phyloP scores from a whole-genome alignment of 1,140 invertebrate species.

The Mya arenaria region DNA sequence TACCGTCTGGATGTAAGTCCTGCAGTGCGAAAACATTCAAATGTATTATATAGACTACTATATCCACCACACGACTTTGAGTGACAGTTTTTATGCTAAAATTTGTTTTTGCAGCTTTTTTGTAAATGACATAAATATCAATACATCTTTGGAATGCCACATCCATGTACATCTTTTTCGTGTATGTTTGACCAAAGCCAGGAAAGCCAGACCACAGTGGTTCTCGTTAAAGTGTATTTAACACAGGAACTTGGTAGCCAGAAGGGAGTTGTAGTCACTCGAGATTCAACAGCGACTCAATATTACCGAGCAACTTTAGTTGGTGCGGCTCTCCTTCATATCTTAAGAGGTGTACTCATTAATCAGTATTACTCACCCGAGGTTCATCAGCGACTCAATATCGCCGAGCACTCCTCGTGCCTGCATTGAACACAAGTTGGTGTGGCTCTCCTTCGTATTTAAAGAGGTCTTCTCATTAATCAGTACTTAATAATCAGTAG shows the following conservation, averaged over 20 bases:
- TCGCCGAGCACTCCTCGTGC: conserved; percentile 22
- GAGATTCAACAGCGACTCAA: not conserved
- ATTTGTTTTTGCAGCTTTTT: too few relatives aligned
- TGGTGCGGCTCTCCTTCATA: conserved; percentile 65
- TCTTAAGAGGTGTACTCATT: not conserved
- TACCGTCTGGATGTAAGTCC: conserved; percentile 75
- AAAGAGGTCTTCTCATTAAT: not conserved
- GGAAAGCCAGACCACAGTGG: too few relatives aligned
- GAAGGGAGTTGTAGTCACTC: too few relatives aligned
- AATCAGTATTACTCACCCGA: not conserved
- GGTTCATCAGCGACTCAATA: not conserved
- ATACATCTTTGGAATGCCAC: too few relatives aligned
- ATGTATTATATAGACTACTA: too few relatives aligned
- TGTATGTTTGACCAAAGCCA: too few relatives aligned
- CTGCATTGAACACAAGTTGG: conserved; percentile 70
- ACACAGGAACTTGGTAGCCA: too few relatives aligned
- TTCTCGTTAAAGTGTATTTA: too few relatives aligned
- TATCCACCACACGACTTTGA: too few relatives aligned
- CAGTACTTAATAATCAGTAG: not conserved
- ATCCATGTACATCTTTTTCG: too few relatives aligned
- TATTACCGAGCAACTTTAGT: conserved; percentile 3
- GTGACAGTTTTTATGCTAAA: too few relatives aligned
- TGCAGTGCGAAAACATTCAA: conserved; percentile 42
- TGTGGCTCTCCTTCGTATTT: conserved; percentile 64
- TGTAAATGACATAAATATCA: too few relatives aligned